Evolutionary conservation across 2,113 vertebrate species (phyloP).

Genomic region (Salvelinus fontinalis): DNA sequence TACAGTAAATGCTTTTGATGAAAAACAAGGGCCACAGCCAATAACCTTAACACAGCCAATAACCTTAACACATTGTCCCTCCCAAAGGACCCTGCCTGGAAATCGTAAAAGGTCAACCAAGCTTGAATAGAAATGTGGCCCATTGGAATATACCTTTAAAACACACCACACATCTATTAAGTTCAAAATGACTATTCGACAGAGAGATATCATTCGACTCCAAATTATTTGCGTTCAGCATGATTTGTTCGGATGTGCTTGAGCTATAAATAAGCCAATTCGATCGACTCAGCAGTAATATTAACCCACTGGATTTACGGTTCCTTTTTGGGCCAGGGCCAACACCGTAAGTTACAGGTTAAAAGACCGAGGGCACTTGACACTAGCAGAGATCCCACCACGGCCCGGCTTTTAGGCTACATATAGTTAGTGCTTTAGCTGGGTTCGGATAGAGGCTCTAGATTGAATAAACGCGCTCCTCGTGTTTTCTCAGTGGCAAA

Average conservation of each 20-base stretch:
- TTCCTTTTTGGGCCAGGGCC: neutral
- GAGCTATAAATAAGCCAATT: slow-evolving; percentile 28
- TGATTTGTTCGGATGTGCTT: slow-evolving; percentile 39
- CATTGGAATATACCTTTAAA: neutral
- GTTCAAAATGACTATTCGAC: neutral
- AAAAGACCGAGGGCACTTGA: neutral
- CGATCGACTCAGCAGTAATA: slow-evolving; percentile 30
- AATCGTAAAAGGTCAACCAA: neutral
- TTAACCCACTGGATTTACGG: slow-evolving; percentile 13
- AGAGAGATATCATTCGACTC: neutral
- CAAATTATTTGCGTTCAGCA: slow-evolving; percentile 43
- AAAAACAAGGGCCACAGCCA: neutral
- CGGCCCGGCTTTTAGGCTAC: neutral
- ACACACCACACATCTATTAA: neutral
- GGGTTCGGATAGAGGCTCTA: neutral
- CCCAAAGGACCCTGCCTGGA: neutral
- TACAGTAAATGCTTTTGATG: neutral
- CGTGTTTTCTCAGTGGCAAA: neutral
- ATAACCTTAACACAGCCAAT: neutral
- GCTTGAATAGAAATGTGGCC: neutral
- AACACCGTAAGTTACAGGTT: neutral
- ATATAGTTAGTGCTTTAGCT: neutral
- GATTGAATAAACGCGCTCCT: neutral
- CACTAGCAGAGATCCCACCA: neutral
- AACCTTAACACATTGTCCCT: neutral